Conservation (phyloP, 2,797 vertebrate species). For the Falco cherrug region DNA sequence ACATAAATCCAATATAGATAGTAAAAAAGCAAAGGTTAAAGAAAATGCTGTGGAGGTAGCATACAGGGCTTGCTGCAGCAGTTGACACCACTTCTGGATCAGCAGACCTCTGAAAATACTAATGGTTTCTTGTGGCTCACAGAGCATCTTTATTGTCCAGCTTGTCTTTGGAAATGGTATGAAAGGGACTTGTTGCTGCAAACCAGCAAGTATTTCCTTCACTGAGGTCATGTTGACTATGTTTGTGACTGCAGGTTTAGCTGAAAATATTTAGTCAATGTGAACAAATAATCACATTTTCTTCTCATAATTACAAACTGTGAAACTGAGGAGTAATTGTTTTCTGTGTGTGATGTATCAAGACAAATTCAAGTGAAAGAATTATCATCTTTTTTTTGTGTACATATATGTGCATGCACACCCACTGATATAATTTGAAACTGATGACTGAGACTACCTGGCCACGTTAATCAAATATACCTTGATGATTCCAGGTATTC, state of each 20-base stretch:
- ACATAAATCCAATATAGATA: not conserved
- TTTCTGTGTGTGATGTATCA: not conserved
- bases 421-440: not conserved
- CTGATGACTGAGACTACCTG: not conserved
- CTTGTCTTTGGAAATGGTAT: not conserved
- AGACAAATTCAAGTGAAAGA: not conserved
- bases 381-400: not conserved
- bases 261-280: not conserved
- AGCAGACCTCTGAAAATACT: not conserved
- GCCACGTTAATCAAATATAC: not conserved
- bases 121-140: not conserved
- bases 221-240: not conserved
- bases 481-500: conserved; percentile 82
- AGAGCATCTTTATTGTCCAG: not conserved
- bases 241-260: not conserved
- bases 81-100: too few relatives aligned
- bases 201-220: not conserved
- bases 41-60: not conserved
- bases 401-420: not conserved
- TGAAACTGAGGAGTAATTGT: not conserved
- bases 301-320: not conserved
- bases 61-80: not conserved
- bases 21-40: not conserved
- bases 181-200: not conserved
- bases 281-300: not conserved